phyloP scores from a whole-genome alignment of 2,888 invertebrate species.

The Parasteatoda lunata region DNA sequence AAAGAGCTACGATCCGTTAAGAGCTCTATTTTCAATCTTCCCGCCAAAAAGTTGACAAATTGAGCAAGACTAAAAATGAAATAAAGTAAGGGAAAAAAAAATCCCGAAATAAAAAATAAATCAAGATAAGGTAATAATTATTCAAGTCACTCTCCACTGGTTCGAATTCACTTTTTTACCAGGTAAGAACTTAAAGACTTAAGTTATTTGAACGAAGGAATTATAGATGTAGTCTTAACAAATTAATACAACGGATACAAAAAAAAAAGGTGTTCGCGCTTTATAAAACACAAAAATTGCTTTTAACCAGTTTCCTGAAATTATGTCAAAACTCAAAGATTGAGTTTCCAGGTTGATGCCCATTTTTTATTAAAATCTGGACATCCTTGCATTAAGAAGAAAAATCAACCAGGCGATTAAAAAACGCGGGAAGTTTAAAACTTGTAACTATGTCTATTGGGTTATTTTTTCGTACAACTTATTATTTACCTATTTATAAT shows the following conservation, averaged over 20 bases:
- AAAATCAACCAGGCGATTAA: conserved; percentile 40
- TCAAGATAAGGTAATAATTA: conserved; percentile 40
- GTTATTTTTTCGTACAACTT: conserved; percentile 19
- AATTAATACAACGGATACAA: too few relatives aligned
- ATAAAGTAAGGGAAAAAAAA: background rate
- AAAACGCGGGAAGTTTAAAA: conserved; percentile 28
- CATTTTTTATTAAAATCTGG: conserved; percentile 5
- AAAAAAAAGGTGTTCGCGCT: conserved; percentile 49
- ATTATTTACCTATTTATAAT: too few relatives aligned
- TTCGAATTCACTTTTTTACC: background rate
- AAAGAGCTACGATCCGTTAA: background rate
- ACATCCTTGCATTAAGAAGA: background rate
- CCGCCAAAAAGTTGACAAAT: conserved; percentile 26
- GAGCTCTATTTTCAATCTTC: conserved; percentile 22
- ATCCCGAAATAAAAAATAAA: conserved; percentile 1
- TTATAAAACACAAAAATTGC: conserved; percentile 64
- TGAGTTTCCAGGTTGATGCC: conserved; percentile 47
- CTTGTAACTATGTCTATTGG: conserved; percentile 28
- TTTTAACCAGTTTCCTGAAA: conserved; percentile 51
- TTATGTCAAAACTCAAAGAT: conserved; percentile 59
- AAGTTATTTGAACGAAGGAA: too few relatives aligned
- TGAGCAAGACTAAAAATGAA: background rate
- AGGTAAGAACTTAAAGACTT: too few relatives aligned
- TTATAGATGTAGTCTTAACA: too few relatives aligned
- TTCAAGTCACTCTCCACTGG: conserved; percentile 42